Evolutionary conservation across 1,140 invertebrate species (phyloP).

Genomic region (Drosophila bocki): DNA sequence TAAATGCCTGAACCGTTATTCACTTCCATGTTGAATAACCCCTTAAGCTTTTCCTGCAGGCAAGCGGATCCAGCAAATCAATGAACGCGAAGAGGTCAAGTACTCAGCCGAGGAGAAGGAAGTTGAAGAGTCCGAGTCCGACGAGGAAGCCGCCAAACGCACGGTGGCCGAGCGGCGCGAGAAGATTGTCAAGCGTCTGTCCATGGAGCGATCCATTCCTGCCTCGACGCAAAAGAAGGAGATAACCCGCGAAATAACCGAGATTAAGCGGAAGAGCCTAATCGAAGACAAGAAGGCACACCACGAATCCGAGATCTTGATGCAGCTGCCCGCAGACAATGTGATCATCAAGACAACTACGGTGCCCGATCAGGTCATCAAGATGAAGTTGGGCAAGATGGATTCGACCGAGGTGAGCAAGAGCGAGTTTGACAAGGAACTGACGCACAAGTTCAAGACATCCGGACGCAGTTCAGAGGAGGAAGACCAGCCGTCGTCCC

Average conservation of each 20-base stretch:
- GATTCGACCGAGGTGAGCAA: conserved; percentile 78
- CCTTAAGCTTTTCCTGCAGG: conserved; percentile 48
- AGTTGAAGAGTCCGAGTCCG: conserved; percentile 86
- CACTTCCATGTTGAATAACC: conserved; percentile 15
- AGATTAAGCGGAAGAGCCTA: conserved; percentile 89
- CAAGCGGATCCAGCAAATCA: conserved; percentile 85
- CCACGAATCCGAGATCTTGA: conserved; percentile 86
- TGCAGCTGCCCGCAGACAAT: conserved; percentile 84
- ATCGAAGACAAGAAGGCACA: conserved; percentile 87
- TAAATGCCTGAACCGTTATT: background rate
- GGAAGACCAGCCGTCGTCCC: conserved; percentile 56
- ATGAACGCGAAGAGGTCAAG: conserved; percentile 89
- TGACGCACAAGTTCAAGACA: conserved; percentile 80
- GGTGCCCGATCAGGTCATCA: conserved; percentile 84
- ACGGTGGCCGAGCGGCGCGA: conserved; percentile 89
- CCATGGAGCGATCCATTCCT: conserved; percentile 88
- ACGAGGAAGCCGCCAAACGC: conserved; percentile 89
- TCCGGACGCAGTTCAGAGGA: conserved; percentile 80
- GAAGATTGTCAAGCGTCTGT: conserved; percentile 90
- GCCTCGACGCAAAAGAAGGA: conserved; percentile 89
- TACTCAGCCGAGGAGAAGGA: conserved; percentile 91
- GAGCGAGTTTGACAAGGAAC: conserved; percentile 83
- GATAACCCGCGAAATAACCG: conserved; percentile 89
- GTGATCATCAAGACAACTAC: conserved; percentile 79
- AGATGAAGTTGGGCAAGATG: conserved; percentile 84